Evolutionary conservation across 2,113 vertebrate species (phyloP), one percentile per base, ranked within the genome.

Genomic region (Geothlypis trichas): DNA sequence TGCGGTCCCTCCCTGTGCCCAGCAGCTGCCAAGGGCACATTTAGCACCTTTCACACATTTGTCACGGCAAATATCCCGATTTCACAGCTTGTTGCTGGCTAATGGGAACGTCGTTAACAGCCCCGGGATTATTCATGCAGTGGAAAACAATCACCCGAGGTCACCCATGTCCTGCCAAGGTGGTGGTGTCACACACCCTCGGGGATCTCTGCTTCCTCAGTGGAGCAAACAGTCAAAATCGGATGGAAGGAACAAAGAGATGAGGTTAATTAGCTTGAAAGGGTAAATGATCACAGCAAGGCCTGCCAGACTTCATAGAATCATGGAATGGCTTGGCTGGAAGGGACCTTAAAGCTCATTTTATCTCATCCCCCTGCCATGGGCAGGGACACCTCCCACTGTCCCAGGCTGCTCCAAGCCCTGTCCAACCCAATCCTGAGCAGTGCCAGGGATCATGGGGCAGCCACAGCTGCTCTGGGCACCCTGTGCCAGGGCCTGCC

Each of bases 21-120:
- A 59, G 66, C 54, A 78, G 49, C 31, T 1, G 0, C 85, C 2
- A 62, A 2, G 19, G 73, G 41, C 44, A 41, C 28, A 63, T 73
- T 76, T 49, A 71, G 54, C 84, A 84, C 68, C 39, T 83, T 87
- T 61, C 89, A 92, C 30, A n/a, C 72, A 51, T 89, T 68, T 41
- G 78, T 90, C 87, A 82, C 0, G 3, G 73, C 85, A 77, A 91
- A 79, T 51, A 44, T 6, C 31, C 62, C 41, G 15, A 86, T 94
- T 94, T 95, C 94, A 94, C 78, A 84, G 95, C 71, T 74, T 79
- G 92, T 54, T 68, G 46, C 69, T 62, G 84, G 42, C 75, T 77
- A 83, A 89, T 3, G 55, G 74, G 82, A 89, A 71, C 2, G 3
- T 24, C 10, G 1, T 69, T 76, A 82, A 49, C 21, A 15, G 73